Percentiles rank a stretch among this genome's conserved stretches.
These are phyloP conservation scores for Sorex fumeus DNA, from an alignment of 2,113 vertebrate genomes.

Conservation along the genomic window DNA sequence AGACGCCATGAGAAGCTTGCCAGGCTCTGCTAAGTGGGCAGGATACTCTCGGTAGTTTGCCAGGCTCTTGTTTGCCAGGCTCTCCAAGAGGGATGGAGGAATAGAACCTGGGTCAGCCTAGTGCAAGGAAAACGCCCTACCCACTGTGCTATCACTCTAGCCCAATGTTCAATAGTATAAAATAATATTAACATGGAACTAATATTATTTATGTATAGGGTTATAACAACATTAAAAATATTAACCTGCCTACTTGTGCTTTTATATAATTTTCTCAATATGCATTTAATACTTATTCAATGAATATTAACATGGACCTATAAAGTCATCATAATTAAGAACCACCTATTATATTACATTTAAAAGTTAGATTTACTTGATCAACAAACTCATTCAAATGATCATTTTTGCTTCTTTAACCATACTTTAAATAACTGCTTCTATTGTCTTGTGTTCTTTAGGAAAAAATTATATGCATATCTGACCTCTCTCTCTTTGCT, in stretches of 20 bases:
- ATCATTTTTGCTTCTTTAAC: neutral
- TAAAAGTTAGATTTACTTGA: slow-evolving; percentile 34
- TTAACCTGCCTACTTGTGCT: neutral
- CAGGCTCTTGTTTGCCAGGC: no score
- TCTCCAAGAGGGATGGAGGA: no score
- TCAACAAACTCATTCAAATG: neutral
- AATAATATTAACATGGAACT: neutral
- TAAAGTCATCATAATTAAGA: slow-evolving; percentile 26
- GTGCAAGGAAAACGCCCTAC: no score
- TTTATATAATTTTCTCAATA: slow-evolving; percentile 25
- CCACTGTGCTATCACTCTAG: no score
- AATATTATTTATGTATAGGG: neutral
- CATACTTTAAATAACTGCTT: neutral
- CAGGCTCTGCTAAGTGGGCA: no score
- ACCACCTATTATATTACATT: neutral
- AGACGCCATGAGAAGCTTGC: no score
- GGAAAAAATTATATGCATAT: neutral
- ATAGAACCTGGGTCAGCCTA: no score
- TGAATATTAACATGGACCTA: neutral
- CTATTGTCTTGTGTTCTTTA: neutral
- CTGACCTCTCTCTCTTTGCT: neutral
- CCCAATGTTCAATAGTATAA: no score
- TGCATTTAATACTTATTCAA: neutral
- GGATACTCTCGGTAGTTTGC: no score
- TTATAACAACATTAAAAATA: slow-evolving; percentile 1